Base-by-base conservation (phyloP, 1,140 invertebrate species). In the Gonatopus flavifemur region DNA sequence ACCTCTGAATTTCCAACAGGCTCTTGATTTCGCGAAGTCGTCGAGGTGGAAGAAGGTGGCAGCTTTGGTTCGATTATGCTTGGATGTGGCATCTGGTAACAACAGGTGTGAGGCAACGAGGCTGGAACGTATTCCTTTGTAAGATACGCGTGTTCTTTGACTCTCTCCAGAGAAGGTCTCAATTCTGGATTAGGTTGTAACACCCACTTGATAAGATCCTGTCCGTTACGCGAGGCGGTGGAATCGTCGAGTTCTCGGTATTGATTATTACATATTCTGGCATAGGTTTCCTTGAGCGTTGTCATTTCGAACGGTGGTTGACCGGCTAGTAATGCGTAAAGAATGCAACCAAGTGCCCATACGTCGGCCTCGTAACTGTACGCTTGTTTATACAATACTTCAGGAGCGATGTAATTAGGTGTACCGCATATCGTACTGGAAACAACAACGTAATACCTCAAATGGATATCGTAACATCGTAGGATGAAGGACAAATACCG, bases 331-430 rank as follows among this genome's bases (percentile, higher is more conserved):
- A 89, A 64, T 3, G 86, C 86, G 62, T 85, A 82, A 57, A 83
- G 69, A 36, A 83, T 82, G 56, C 82, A 88, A 9, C 87, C 87
- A 16, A 88, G 66, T 3, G 86, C 85, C 87, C 87, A 89, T 15
- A 87, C 79, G 68, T 89, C 87, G 3, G 86, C 86, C 67, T 86
- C 84, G 69, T 80, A 87, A 50, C 84, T 84, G 69, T 88, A 85
- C 7, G 85, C 84, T 59, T 82, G 79, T 61, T 87, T 87, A 43
- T 80, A 81, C 12, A 89, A 66, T 3, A 89, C 85, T 70, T 89
- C 87, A 28, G 87, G 87, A 3, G 87, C 86, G 55, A 89, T 88
- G 66, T 89, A 89, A 66, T 89, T 89, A 6, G 87, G 87, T 12
- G 87, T 89, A 20, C 87, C 87, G 79, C 87, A 89, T 25, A 89